Percentiles rank a stretch among this genome's conserved stretches.
Conservation (phyloP, 1,140 invertebrate species). For the Planococcus citri region DNA sequence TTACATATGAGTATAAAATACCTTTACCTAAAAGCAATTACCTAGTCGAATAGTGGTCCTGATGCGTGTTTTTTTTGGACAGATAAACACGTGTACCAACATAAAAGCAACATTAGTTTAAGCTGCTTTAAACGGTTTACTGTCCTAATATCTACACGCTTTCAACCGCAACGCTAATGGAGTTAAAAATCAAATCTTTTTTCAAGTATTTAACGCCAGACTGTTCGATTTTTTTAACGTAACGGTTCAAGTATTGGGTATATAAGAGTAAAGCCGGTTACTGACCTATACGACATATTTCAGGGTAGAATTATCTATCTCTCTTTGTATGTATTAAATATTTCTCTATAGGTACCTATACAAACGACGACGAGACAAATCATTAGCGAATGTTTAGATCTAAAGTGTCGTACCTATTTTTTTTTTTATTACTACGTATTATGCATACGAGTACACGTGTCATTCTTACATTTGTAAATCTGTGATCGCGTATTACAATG, state of each 20-base stretch:
- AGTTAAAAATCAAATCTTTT: conserved; percentile 18
- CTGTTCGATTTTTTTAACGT: conserved; percentile 7
- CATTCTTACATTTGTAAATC: no score
- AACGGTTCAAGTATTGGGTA: conserved; percentile 10
- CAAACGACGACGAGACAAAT: no score
- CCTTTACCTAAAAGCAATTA: conserved; percentile 18
- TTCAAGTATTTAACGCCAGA: conserved; percentile 15
- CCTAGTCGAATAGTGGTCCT: neutral
- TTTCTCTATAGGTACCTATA: no score
- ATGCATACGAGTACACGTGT: no score
- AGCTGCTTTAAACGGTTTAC: conserved; percentile 18
- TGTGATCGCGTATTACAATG: no score
- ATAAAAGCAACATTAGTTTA: conserved; percentile 20
- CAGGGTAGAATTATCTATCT: no score
- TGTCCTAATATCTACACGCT: conserved; percentile 11
- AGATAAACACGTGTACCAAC: conserved; percentile 17
- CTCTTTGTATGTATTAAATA: no score
- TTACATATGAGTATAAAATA: conserved; percentile 16
- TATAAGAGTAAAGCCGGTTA: conserved; percentile 13
- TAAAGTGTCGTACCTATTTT: no score
- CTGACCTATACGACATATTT: conserved; percentile 5
- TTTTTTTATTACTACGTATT: no score
- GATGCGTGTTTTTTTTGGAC: conserved; percentile 1
- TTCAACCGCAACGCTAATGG: conserved; percentile 3
- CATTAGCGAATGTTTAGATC: no score